These are phyloP conservation scores for Scolopax rusticola DNA, from an alignment of 2,797 vertebrate genomes.

Conservation along the genomic window DNA sequence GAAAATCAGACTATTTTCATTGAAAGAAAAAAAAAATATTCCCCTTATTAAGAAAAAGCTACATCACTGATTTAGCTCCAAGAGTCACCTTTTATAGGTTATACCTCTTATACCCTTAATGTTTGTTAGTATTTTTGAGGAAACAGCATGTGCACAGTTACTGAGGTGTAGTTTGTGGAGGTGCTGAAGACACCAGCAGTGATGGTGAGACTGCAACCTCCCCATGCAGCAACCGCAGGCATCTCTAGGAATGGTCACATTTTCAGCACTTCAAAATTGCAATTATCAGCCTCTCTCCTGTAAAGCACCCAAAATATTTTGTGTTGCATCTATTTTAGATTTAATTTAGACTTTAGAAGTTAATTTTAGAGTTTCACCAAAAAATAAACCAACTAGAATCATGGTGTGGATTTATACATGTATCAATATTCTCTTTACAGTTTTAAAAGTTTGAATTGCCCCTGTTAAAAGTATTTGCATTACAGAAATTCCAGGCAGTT, in stretches of 20 bases:
- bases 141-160: not conserved
- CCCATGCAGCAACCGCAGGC: not conserved
- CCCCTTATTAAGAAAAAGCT: not conserved
- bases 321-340: not conserved
- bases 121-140: not conserved
- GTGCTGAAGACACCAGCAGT: not conserved
- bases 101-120: not conserved
- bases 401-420: accelerated
- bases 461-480: not conserved
- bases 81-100: not conserved
- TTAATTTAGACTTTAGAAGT: not conserved
- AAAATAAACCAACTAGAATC: not conserved
- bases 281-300: not conserved
- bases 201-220: not conserved
- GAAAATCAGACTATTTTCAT: not conserved
- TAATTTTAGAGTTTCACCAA: not conserved
- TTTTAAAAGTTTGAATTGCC: conserved; percentile 2
- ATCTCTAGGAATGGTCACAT: not conserved
- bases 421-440: not conserved
- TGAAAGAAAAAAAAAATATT: not conserved
- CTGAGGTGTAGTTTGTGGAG: not conserved
- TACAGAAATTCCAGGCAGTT: conserved; percentile 1
- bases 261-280: not conserved
- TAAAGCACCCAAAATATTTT: not conserved
- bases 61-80: not conserved